Conservation (phyloP, 2,113 vertebrate species). For the Microcebus griseorufus region DNA sequence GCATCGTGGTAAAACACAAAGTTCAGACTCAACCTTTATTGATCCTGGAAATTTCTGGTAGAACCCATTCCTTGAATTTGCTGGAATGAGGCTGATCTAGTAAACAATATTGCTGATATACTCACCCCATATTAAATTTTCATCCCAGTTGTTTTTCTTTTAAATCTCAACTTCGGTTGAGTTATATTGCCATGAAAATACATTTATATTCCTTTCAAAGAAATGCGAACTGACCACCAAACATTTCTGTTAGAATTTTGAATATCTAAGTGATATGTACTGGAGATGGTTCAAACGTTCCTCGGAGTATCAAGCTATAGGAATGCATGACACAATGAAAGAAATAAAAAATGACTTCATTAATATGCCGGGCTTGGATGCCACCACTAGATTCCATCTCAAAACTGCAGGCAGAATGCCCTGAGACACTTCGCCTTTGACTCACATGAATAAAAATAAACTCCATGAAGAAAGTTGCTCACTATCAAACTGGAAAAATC, state of each 20-base stretch:
- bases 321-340: neutral
- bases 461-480: neutral
- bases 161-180: neutral
- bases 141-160: neutral
- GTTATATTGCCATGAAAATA: neutral
- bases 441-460: neutral
- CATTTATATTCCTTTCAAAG: conserved; percentile 9
- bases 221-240: neutral
- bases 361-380: neutral
- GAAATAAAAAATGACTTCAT: neutral
- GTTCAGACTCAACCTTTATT: neutral
- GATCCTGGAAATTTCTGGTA: neutral
- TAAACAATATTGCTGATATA: neutral
- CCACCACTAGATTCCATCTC: neutral
- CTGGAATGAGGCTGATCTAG: too few relatives aligned
- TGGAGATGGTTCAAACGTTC: neutral
- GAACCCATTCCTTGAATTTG: neutral
- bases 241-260: neutral
- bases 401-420: neutral
- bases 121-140: neutral
- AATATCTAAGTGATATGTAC: neutral
- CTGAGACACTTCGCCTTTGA: neutral
- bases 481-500: neutral
- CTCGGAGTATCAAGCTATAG: neutral
- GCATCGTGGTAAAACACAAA: neutral